Percentiles rank a stretch among this genome's conserved stretches.
These are phyloP conservation scores for Myotis planiceps DNA, from an alignment of 2,797 vertebrate genomes.

Conservation along the genomic window DNA sequence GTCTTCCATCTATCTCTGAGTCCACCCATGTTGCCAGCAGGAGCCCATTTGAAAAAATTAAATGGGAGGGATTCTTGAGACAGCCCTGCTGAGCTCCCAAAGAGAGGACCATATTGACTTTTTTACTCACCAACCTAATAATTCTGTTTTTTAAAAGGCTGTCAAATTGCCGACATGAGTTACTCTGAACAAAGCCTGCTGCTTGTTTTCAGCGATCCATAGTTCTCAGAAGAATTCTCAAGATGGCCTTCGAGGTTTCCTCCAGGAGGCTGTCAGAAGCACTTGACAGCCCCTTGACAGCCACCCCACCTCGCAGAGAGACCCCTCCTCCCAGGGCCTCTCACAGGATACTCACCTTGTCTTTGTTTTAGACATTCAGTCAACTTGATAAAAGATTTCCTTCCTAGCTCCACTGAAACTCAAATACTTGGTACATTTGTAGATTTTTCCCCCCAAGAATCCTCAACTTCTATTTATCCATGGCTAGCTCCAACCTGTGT, in stretches of 20 bases:
- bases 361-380: not conserved
- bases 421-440: not conserved
- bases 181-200: constrained; percentile 43
- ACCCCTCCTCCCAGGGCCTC: fast-evolving
- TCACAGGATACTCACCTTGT: not conserved
- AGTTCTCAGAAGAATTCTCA: not conserved
- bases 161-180: constrained; percentile 48
- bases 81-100: not conserved
- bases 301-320: constrained; percentile 1
- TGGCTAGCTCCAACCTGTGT: not conserved
- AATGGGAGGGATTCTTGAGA: not conserved
- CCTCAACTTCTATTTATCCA: not conserved
- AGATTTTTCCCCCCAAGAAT: not conserved
- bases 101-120: not conserved
- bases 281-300: constrained; percentile 64
- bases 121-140: constrained; percentile 49
- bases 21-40: not conserved
- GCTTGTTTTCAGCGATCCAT: constrained; percentile 41
- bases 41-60: not conserved
- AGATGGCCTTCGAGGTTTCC: not conserved
- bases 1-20: not conserved
- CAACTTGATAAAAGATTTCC: not conserved
- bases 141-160: constrained; percentile 64
- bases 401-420: not conserved
- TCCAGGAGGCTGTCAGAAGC: not conserved